Evolutionary conservation across 2,113 vertebrate genomes (phyloP).

Genomic region (Bubo scandiacus): DNA sequence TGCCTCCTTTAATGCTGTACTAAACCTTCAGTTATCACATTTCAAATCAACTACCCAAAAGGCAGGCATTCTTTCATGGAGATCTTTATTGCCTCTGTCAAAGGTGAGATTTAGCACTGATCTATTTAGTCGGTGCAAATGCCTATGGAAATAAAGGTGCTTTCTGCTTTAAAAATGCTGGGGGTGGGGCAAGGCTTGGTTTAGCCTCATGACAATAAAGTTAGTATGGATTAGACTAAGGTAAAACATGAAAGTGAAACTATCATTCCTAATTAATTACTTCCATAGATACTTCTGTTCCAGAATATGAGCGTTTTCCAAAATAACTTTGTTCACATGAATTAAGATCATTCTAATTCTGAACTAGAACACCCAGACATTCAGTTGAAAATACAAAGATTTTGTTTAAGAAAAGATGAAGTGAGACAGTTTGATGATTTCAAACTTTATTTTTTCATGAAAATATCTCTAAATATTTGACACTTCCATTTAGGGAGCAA

Average conservation of each 20-base stretch:
- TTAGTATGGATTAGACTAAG: neutral
- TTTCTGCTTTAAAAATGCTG: neutral
- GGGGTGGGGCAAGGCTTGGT: neutral
- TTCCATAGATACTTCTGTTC: neutral
- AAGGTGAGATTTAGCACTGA: neutral
- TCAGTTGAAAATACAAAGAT: neutral
- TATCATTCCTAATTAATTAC: neutral
- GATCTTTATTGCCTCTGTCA: neutral
- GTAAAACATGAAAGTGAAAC: neutral
- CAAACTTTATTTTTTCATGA: neutral
- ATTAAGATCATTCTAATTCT: neutral
- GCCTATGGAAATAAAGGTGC: neutral
- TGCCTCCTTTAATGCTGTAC: neutral
- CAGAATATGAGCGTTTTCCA: neutral
- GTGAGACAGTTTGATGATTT: neutral
- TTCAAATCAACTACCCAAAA: neutral
- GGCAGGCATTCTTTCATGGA: neutral
- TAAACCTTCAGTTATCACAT: neutral
- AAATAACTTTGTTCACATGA: neutral
- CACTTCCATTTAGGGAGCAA: constrained; percentile 9
- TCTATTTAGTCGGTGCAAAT: neutral
- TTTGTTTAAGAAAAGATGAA: neutral
- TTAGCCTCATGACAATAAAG: neutral
- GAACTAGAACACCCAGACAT: neutral
- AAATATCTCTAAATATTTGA: constrained; percentile 18